Evolutionary conservation across 2,113 vertebrate genomes (phyloP).

Genomic region (Bubo blakistoni): DNA sequence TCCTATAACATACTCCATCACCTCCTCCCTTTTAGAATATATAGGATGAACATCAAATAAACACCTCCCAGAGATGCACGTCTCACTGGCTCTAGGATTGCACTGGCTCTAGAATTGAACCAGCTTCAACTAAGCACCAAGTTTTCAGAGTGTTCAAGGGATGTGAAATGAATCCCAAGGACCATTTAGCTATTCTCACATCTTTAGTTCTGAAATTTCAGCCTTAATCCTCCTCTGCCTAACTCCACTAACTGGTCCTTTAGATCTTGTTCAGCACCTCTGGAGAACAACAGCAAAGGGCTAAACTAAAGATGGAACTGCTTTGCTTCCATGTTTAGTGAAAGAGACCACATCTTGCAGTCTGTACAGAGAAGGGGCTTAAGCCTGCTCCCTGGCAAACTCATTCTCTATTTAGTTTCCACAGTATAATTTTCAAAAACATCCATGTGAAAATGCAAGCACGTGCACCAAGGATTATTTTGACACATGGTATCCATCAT

Average conservation of each 20-base stretch:
- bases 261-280: background rate
- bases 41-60: background rate
- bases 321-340: background rate
- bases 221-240: background rate
- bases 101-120: background rate
- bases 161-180: background rate
- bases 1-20: background rate
- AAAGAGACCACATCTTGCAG: background rate
- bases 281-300: background rate
- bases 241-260: background rate
- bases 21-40: background rate
- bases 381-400: background rate
- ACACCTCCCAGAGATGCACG: background rate
- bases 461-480: conserved; percentile 50
- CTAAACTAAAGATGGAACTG: background rate
- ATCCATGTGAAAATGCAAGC: conserved; percentile 27
- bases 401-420: background rate
- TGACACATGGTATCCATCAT: conserved; percentile 64
- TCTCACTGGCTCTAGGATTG: background rate
- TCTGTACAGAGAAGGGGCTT: background rate
- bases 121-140: background rate
- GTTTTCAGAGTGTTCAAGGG: background rate
- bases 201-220: background rate
- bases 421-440: conserved; percentile 7
- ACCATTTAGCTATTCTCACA: background rate